Evolutionary conservation across 2,113 vertebrate genomes (phyloP).

Genomic region (Marcusenius ussheri): DNA sequence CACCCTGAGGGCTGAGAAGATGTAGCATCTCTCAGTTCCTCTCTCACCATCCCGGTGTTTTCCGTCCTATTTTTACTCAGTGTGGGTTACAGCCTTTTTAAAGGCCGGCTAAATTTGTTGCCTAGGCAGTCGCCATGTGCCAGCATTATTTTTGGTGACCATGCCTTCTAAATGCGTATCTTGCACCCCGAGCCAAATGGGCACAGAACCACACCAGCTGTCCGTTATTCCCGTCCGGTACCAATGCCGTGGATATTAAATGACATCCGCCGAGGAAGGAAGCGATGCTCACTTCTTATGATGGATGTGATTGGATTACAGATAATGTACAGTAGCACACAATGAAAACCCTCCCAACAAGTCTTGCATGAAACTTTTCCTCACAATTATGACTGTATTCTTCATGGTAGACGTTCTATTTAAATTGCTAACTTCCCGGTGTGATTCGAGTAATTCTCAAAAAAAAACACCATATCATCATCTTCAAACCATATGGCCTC

Average conservation of each 20-base stretch:
- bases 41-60: not conserved
- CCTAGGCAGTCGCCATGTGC: constrained; percentile 44
- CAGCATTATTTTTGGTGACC: constrained; percentile 47
- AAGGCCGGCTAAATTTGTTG: constrained; percentile 43
- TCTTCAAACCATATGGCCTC: not conserved
- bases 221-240: constrained; percentile 27
- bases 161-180: constrained; percentile 54
- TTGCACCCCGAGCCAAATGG: constrained; percentile 60
- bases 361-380: not conserved
- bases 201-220: constrained; percentile 55
- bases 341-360: not conserved
- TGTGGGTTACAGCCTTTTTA: constrained; percentile 41
- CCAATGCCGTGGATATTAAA: not conserved
- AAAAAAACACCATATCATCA: not conserved
- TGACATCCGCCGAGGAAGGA: not conserved
- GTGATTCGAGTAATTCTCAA: not conserved
- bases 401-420: not conserved
- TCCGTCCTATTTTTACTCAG: constrained; percentile 35
- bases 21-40: not conserved
- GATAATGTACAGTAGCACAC: not conserved
- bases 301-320: not conserved
- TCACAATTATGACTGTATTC: not conserved
- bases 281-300: not conserved
- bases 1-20: not conserved
- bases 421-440: not conserved